Evolutionary conservation across 2,888 invertebrate species (phyloP), one percentile per base, ranked within the genome.

Genomic region (Ashinkailepas kermadecensis): DNA sequence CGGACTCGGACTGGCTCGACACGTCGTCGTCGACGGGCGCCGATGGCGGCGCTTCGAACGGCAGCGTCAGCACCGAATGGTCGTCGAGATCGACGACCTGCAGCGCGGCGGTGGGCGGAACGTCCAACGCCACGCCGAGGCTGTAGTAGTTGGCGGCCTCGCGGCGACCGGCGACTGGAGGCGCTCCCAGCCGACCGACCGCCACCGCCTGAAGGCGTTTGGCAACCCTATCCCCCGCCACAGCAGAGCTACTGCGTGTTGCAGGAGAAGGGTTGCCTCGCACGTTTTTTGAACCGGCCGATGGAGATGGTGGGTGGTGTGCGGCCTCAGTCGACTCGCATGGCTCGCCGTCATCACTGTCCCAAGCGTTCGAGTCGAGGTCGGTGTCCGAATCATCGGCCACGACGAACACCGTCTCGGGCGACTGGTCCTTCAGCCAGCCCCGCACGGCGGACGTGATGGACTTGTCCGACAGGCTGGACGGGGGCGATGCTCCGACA

Each of bases 341-440:
- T 11, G 18, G 21, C 18, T 74, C 74, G 21, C 56, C 74, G 9
- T 21, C 21, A 56, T 74, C 74, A 18, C 74, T 74, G 9, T 74
- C 74, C 74, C 74, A 74, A 12, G 54, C 74, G 54, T 7, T 21
- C 39, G 39, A 23, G 67, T 67, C 67, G 12, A 70, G 70, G 74
- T 8, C 13, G n/a, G 1, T 56, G 56, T 74, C 74, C 13, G 67
- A 78, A 18, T 78, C 56, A 23, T 11, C 58, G 57, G n/a, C 23
- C 7, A 79, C 58, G 58, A 79, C 58, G 58, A 79, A 79, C 79
- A 79, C 23, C 12, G 57, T 58, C 58, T 79, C 79, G 7, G 57
- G 57, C 3, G 79, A 79, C 58, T 79, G 79, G 57, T 79, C 79
- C 58, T 79, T 79, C 1, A 79, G n/a, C 79, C 79, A 79, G 23